Percentiles rank a stretch among this genome's conserved stretches.
Conservation (phyloP, 2,113 vertebrate genomes). For the Pimephales promelas region DNA sequence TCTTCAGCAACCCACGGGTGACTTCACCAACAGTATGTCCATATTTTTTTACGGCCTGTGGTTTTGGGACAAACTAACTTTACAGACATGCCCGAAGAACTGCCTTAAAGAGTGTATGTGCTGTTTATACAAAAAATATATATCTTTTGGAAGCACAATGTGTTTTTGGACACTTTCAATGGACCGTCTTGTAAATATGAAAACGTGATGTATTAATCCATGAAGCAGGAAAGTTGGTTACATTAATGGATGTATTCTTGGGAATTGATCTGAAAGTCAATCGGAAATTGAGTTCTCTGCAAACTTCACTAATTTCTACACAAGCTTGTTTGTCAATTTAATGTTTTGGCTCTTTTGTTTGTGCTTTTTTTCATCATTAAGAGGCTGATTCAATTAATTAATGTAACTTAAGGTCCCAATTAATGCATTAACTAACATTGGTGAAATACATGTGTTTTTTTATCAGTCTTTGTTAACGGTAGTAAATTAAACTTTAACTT, state of each 20-base stretch:
- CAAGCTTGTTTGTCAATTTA: background rate
- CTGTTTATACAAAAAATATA: slow-evolving; percentile 50
- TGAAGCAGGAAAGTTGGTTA: background rate
- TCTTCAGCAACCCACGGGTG: too few relatives aligned
- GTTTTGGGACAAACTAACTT: slow-evolving; percentile 72
- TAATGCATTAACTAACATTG: background rate
- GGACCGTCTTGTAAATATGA: slow-evolving; percentile 3
- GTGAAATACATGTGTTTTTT: too few relatives aligned
- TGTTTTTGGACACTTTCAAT: background rate
- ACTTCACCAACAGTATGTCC: too few relatives aligned
- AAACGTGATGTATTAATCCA: background rate
- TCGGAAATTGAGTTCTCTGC: background rate
- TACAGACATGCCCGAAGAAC: slow-evolving; percentile 63
- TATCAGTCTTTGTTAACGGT: too few relatives aligned
- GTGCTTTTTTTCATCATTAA: background rate
- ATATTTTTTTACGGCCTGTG: too few relatives aligned
- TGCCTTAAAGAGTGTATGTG: slow-evolving; percentile 66
- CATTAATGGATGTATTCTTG: background rate
- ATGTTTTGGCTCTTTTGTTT: background rate
- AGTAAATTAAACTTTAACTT: too few relatives aligned
- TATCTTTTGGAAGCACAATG: background rate
- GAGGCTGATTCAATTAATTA: background rate
- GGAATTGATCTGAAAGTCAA: background rate
- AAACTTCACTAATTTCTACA: background rate
- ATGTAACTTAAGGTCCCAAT: background rate